Conservation (phyloP, 2,113 vertebrate species). For the Chelonoidis abingdonii region DNA sequence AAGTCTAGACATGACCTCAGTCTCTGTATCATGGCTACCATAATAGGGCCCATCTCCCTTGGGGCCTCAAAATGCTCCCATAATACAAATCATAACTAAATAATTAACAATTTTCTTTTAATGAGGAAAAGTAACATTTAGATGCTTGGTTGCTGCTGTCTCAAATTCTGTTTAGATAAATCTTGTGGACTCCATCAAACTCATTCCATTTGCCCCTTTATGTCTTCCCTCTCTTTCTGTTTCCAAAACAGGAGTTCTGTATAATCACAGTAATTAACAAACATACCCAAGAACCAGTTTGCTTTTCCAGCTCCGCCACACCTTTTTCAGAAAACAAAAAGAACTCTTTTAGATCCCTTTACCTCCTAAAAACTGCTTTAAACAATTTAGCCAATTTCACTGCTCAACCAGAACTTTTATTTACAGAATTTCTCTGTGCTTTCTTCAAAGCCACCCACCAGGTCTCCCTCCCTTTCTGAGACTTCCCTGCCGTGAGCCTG, state of each 20-base stretch:
- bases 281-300: neutral
- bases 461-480: conserved; percentile 34
- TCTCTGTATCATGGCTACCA: neutral
- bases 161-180: neutral
- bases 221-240: neutral
- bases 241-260: neutral
- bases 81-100: neutral
- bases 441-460: conserved; percentile 32
- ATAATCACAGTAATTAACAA: neutral
- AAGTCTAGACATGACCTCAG: neutral
- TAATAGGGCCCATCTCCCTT: neutral
- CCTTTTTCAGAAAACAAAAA: neutral
- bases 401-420: conserved; percentile 41
- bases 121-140: neutral
- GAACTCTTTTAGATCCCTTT: neutral
- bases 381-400: conserved; percentile 53
- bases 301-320: neutral
- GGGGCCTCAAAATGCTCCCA: neutral
- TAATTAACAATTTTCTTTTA: neutral
- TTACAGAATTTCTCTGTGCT: conserved; percentile 30
- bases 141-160: neutral
- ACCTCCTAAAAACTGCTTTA: neutral
- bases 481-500: conserved; percentile 35
- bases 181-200: neutral
- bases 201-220: neutral